Base-by-base conservation (phyloP, 2,797 vertebrate species). In the Hybognathus amarus region DNA sequence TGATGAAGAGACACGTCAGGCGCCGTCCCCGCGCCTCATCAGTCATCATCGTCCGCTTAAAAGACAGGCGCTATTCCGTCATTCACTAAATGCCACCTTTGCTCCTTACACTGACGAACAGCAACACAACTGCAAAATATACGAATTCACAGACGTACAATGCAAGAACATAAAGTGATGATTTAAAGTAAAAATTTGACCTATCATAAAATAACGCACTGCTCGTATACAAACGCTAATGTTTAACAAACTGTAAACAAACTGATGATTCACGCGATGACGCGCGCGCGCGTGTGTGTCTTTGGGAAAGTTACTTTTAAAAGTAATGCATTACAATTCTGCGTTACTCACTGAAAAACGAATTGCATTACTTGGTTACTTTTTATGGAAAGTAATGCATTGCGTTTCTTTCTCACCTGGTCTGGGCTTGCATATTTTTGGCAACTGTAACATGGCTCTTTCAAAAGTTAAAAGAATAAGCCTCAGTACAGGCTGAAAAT, bases 1-100 rank as follows among this genome's bases (percentile, higher is more conserved):
- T 85, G 86, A 85, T 70, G 69, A 85, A 70, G 59, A 86, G 50
- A 86, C 85, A 82, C 73, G 85, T 71, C 73, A 77, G 38, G 66
- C 63, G 76, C 80, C 54, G 74, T 80, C 64, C 59, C 64, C 84
- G 59, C 74, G 67, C 64, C 33, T 75, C 59, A 77, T 27, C 74
- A 77, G 3, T n/a, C 71, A 56, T 38, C 68, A 80, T 54, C 82
- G 61, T 77, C 40, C 10, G 61, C 45, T 82, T n/a, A 13, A 61
- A 59, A 59, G 61, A 78, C 27, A 78, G 8, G 30, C n/a, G 77
- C 64, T 20, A 24, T 42, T 69, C 33, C n/a, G 15, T 61, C 54
- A 30, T 13, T 77, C 54, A 27, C 54, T 38, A 76, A 76, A 59
- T 40, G 74, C 12, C 74, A 42, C 54, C 13, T 63, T 56, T 24